phyloP scores from a whole-genome alignment of 2,797 vertebrate species.

The Parauchenoglanis ngamensis region DNA sequence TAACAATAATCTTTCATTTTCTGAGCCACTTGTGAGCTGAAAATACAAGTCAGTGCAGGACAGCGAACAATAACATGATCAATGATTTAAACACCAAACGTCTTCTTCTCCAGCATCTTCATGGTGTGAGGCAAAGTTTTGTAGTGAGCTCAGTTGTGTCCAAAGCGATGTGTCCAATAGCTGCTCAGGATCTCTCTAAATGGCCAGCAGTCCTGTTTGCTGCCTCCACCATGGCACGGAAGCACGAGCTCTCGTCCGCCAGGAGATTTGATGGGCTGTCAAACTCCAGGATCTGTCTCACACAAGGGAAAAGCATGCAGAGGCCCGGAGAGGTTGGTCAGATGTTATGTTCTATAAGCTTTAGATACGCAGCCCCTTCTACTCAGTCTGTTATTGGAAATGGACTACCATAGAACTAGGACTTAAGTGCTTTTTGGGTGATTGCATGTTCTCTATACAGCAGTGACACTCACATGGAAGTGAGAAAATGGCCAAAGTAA shows the following conservation, averaged over 20 bases:
- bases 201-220: slow-evolving; percentile 68
- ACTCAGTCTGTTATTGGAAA: background rate
- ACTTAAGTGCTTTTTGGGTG: background rate
- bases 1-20: background rate
- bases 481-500: background rate
- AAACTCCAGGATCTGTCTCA: slow-evolving; percentile 78
- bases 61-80: slow-evolving; percentile 11
- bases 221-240: slow-evolving; percentile 76
- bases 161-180: background rate
- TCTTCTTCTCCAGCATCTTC: slow-evolving; percentile 30
- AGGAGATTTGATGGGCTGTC: slow-evolving; percentile 76
- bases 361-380: background rate
- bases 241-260: slow-evolving; percentile 76
- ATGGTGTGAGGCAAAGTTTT: slow-evolving; percentile 16
- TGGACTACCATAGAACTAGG: background rate
- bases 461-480: background rate
- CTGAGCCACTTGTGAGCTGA: background rate
- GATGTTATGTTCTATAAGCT: background rate
- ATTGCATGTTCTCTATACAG: background rate
- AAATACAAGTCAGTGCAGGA: background rate
- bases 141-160: background rate
- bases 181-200: slow-evolving; percentile 55
- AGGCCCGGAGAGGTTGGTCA: background rate
- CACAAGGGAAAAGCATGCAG: slow-evolving; percentile 35
- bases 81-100: slow-evolving; percentile 1